A percentile compares a stretch with the other conserved stretches of the same genome.
Evolutionary conservation across 23 tunicate genomes (phyloP).

Genomic region (Halocynthia aurantium): DNA sequence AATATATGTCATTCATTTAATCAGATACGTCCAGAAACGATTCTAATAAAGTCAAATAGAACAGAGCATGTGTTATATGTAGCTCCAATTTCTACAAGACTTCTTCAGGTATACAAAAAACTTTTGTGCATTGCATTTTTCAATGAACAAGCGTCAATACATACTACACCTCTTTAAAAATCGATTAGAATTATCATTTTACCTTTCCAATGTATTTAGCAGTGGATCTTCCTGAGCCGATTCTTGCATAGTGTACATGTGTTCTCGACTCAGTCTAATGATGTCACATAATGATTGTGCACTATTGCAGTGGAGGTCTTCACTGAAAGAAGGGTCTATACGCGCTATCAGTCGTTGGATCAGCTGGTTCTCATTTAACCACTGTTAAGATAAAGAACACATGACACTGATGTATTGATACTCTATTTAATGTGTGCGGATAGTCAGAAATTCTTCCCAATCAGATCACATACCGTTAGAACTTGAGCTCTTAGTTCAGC

Average conservation of each 20-base stretch:
- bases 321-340: conserved; percentile 65
- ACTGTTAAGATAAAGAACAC: conserved; percentile 33
- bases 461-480: conserved; percentile 34
- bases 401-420: background rate
- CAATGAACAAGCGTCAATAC: too few species aligned
- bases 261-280: conserved; percentile 87
- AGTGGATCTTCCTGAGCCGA: conserved; percentile 94
- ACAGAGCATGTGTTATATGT: too few species aligned
- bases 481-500: conserved; percentile 71
- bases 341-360: conserved; percentile 70
- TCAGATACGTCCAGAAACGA: too few species aligned
- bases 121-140: too few species aligned
- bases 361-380: conserved; percentile 79
- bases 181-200: too few species aligned
- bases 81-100: too few species aligned
- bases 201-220: conserved; percentile 76
- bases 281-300: conserved; percentile 93
- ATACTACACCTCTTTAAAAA: too few species aligned
- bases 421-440: background rate
- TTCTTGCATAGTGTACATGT: conserved; percentile 94
- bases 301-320: conserved; percentile 85
- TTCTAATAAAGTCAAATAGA: too few species aligned
- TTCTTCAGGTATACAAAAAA: too few species aligned
- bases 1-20: too few species aligned
- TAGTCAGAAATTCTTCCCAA: background rate